Evolutionary conservation across 2,888 invertebrate genomes (phyloP).

Genomic region (Hermaeophaga mercurialis): DNA sequence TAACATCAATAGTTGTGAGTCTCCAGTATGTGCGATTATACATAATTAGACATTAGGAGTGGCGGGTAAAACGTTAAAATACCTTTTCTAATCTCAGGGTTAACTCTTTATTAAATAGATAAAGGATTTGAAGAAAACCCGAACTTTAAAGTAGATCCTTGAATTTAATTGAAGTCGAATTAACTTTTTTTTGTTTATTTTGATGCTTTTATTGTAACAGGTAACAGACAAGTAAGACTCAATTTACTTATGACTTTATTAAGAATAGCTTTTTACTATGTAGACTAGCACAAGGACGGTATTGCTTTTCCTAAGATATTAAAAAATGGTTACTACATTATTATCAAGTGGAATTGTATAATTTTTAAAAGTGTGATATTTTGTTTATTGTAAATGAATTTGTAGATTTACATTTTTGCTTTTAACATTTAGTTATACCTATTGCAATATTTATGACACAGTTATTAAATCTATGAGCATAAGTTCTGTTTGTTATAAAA

Average conservation of each 20-base stretch:
- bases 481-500: too few species aligned
- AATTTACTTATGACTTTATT: not conserved
- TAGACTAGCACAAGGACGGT: constrained; percentile 15
- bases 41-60: too few species aligned
- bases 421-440: not conserved
- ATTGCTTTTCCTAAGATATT: constrained; percentile 13
- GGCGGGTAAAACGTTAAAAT: too few species aligned
- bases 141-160: not conserved
- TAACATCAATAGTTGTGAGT: too few species aligned
- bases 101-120: too few species aligned
- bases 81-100: too few species aligned
- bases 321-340: constrained; percentile 14
- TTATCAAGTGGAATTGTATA: constrained; percentile 5
- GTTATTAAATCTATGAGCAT: too few species aligned
- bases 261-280: constrained; percentile 15
- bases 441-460: not conserved
- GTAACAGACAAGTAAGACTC: not conserved
- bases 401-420: constrained; percentile 4
- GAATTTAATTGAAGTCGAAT: not conserved
- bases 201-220: constrained; percentile 2
- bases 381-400: constrained; percentile 4
- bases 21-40: too few species aligned
- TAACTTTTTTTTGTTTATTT: constrained; percentile 9
- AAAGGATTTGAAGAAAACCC: too few species aligned
- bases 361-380: constrained; percentile 13